phyloP scores from a whole-genome alignment of 2,113 vertebrate species.

The Etheostoma cragini region DNA sequence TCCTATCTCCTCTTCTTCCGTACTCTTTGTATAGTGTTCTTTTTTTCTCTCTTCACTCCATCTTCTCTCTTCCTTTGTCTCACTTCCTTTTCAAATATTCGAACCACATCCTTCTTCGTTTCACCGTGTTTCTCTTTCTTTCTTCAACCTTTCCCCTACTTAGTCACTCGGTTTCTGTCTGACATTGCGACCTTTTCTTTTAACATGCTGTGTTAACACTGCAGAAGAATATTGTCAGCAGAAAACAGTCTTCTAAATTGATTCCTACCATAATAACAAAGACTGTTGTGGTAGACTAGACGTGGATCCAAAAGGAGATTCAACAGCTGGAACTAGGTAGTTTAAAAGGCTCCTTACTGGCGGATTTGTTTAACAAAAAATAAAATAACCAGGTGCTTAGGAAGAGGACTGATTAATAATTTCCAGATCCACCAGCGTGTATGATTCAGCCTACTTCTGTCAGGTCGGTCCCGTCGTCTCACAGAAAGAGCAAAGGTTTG shows the following conservation, averaged over 20 bases:
- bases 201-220: not conserved
- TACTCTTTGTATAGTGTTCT: not conserved
- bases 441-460: too few species aligned
- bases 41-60: not conserved
- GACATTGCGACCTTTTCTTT: not conserved
- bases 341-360: not conserved
- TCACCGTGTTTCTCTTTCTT: not conserved
- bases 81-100: conserved; percentile 7
- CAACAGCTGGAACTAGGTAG: not conserved
- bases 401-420: too few species aligned
- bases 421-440: too few species aligned
- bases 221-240: not conserved
- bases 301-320: not conserved
- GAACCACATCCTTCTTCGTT: not conserved
- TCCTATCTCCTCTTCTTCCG: not conserved
- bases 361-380: not conserved
- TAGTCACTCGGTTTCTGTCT: conserved; percentile 4
- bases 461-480: too few species aligned
- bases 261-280: not conserved
- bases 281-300: not conserved
- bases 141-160: not conserved
- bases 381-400: too few species aligned
- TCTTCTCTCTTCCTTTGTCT: conserved; percentile 12
- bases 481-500: too few species aligned
- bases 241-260: not conserved